Conservation (phyloP, 2,113 vertebrate species). For the Hypocryptadius cinnamomeus region DNA sequence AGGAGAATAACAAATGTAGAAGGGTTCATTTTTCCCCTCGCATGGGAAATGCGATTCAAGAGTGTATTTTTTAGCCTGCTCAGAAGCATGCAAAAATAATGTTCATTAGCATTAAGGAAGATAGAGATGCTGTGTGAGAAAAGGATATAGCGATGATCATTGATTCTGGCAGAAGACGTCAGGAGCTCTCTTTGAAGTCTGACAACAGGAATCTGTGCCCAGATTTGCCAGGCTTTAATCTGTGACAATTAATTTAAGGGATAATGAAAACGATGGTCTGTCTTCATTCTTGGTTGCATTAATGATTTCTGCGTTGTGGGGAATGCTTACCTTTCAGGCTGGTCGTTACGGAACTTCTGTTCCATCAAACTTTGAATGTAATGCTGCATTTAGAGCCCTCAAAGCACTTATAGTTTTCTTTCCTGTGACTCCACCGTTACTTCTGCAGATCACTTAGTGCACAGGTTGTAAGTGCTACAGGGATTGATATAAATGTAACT, state of each 20-base stretch:
- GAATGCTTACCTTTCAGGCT: background rate
- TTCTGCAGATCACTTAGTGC: background rate
- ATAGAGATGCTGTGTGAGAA: conserved; percentile 27
- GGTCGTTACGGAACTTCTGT: background rate
- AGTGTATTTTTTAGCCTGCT: background rate
- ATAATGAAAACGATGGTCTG: conserved; percentile 21
- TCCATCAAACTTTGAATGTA: background rate
- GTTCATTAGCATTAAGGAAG: conserved; percentile 4
- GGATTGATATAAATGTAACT: background rate
- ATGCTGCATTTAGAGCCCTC: background rate
- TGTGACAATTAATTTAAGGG: conserved; percentile 46
- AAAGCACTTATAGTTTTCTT: background rate
- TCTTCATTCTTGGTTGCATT: conserved; percentile 12
- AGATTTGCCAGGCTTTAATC: conserved; percentile 48
- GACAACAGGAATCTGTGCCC: conserved; percentile 46
- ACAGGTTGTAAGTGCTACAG: background rate
- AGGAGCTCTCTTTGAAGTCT: conserved; percentile 57
- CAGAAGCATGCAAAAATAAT: conserved; percentile 44
- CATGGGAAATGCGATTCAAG: conserved; percentile 30
- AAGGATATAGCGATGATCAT: conserved; percentile 19
- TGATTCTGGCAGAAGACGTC: conserved; percentile 54
- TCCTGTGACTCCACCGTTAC: background rate
- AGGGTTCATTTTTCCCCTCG: background rate
- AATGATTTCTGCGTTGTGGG: background rate
- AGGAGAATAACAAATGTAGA: conserved; percentile 44